phyloP scores from a whole-genome alignment of 2,888 invertebrate genomes.

The Cephalotes varians region DNA sequence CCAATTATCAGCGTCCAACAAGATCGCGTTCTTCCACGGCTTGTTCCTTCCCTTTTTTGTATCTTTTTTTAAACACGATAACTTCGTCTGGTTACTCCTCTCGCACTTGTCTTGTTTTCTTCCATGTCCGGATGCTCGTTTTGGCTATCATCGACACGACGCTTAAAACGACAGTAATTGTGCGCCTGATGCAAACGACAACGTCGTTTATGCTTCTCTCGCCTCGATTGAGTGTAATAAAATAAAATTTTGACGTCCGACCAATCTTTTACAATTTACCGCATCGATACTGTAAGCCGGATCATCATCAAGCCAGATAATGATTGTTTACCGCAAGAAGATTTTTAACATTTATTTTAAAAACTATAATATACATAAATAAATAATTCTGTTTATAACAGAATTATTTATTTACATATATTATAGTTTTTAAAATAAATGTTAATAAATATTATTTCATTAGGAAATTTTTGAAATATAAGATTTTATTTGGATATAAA shows the following conservation, averaged over 20 bases:
- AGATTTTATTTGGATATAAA: neutral
- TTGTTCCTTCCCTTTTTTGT: neutral
- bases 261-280: neutral
- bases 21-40: conserved; percentile 14
- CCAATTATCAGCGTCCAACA: conserved; percentile 26
- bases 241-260: conserved; percentile 3
- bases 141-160: conserved; percentile 16
- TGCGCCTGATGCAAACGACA: neutral
- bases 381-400: neutral
- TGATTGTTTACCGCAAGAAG: neutral
- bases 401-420: neutral
- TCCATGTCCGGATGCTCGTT: conserved; percentile 24
- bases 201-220: conserved; percentile 17
- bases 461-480: neutral
- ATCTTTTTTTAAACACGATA: neutral
- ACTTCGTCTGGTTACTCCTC: conserved; percentile 19
- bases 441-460: neutral
- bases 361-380: neutral
- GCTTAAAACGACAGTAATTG: conserved; percentile 29
- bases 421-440: neutral
- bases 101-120: conserved; percentile 26
- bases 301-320: neutral
- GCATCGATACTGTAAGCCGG: neutral
- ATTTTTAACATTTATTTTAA: neutral
- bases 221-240: neutral